phyloP scores from a whole-genome alignment of 1,140 invertebrate species.

The Lithobius niger region DNA sequence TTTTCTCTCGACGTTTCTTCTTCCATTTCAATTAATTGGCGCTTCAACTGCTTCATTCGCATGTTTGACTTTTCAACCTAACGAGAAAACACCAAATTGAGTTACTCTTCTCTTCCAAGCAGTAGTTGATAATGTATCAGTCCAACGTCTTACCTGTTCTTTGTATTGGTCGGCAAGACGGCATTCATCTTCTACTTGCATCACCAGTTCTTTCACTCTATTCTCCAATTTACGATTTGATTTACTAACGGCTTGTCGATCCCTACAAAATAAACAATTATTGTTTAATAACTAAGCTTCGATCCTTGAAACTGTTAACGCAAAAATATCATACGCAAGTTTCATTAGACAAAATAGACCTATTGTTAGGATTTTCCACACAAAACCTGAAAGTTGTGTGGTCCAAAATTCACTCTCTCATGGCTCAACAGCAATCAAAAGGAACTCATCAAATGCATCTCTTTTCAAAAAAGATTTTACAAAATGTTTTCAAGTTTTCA shows the following conservation, averaged over 20 bases:
- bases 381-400: slow-evolving; percentile 2
- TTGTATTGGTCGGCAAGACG: slow-evolving; percentile 91
- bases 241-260: slow-evolving; percentile 74
- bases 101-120: too few species aligned
- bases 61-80: slow-evolving; percentile 51
- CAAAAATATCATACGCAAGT: too few species aligned
- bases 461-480: too few species aligned
- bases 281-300: not conserved
- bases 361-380: too few species aligned
- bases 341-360: too few species aligned
- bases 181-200: slow-evolving; percentile 88
- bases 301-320: not conserved
- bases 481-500: too few species aligned
- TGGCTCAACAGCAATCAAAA: too few species aligned
- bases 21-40: slow-evolving; percentile 87
- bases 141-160: slow-evolving; percentile 57
- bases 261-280: slow-evolving; percentile 34
- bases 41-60: slow-evolving; percentile 78
- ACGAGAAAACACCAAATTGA: not conserved
- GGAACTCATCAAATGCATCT: too few species aligned
- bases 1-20: slow-evolving; percentile 90
- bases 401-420: too few species aligned
- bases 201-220: slow-evolving; percentile 76
- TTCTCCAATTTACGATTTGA: slow-evolving; percentile 85
- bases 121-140: slow-evolving; percentile 1